A percentile compares a stretch with the other conserved stretches of the same genome.
phyloP scores from a whole-genome alignment of 2,113 vertebrate genomes.

The Loxodonta africana region DNA sequence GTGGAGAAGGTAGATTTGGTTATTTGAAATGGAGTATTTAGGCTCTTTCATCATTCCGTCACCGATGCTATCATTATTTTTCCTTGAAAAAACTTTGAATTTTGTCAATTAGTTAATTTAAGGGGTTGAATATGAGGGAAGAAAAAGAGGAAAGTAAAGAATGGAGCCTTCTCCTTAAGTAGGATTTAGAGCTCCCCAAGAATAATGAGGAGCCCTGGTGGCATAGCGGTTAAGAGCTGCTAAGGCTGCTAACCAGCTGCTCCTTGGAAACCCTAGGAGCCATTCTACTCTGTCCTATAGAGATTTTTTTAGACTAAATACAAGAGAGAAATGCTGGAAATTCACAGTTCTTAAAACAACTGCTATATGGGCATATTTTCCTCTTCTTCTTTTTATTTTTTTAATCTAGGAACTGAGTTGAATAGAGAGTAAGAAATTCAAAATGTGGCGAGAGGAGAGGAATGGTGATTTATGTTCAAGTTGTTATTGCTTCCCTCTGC shows the following conservation, averaged over 20 bases:
- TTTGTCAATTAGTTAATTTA: slow-evolving; percentile 22
- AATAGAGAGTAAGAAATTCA: neutral
- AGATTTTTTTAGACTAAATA: neutral
- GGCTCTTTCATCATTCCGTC: neutral
- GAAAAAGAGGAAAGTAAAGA: slow-evolving; percentile 11
- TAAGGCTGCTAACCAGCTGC: no score
- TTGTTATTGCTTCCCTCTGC: neutral
- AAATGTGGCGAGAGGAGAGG: neutral
- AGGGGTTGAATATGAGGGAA: neutral
- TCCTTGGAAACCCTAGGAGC: no score
- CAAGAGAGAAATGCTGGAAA: neutral
- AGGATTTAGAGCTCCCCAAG: neutral
- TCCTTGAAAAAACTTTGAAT: neutral
- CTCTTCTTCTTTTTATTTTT: slow-evolving; percentile 1
- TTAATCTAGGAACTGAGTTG: neutral
- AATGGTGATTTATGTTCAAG: neutral
- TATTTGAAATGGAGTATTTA: slow-evolving; percentile 12
- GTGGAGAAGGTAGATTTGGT: neutral
- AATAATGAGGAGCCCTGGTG: neutral
- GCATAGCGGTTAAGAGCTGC: no score
- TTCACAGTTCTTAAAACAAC: neutral
- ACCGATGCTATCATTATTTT: neutral
- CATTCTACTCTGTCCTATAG: no score
- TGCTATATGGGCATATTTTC: neutral
- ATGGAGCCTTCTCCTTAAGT: neutral